Conservation (phyloP, 2,797 vertebrate species). For the Rousettus madagascariensis region DNA sequence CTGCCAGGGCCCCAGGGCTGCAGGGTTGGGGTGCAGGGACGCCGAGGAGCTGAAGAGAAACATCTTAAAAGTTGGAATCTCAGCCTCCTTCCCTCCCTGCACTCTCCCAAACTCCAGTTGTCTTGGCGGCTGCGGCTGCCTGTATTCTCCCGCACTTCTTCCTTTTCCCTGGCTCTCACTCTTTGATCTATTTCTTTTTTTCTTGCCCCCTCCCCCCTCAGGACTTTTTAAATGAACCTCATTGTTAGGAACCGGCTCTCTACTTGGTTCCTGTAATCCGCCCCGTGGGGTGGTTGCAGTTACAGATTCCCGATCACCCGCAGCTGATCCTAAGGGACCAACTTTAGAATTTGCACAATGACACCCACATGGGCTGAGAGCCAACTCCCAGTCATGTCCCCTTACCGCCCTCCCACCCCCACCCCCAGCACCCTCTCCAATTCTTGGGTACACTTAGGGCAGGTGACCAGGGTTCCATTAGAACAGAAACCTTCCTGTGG, state of each 20-base stretch:
- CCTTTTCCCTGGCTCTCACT: not conserved
- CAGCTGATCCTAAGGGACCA: slow-evolving; percentile 67
- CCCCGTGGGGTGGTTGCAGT: slow-evolving; percentile 66
- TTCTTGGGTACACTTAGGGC: slow-evolving; percentile 30
- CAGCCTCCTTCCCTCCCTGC: not conserved
- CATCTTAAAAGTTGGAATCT: slow-evolving; percentile 49
- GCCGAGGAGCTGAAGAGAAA: slow-evolving; percentile 40
- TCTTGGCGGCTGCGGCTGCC: not conserved
- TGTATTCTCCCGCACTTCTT: not conserved
- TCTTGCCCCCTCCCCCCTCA: not conserved
- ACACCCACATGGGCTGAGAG: slow-evolving; percentile 62
- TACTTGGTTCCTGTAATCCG: slow-evolving; percentile 73
- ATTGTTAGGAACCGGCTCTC: slow-evolving; percentile 73
- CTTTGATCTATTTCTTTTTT: slow-evolving; percentile 74
- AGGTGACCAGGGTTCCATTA: slow-evolving; percentile 23
- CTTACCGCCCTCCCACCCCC: not conserved
- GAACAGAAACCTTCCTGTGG: slow-evolving; percentile 36
- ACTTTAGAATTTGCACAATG: slow-evolving; percentile 70
- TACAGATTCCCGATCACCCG: slow-evolving; percentile 53
- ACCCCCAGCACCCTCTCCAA: slow-evolving; percentile 21
- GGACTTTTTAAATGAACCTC: slow-evolving; percentile 74
- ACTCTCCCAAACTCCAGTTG: not conserved
- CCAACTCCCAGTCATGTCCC: not conserved
- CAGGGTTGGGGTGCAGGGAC: slow-evolving; percentile 59
- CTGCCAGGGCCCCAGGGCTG: slow-evolving; percentile 70